A percentile compares a stretch with the other conserved stretches of the same genome.
These are phyloP conservation scores for Myotis findleyi DNA, from an alignment of 2,797 vertebrate species.

Conservation along the genomic window DNA sequence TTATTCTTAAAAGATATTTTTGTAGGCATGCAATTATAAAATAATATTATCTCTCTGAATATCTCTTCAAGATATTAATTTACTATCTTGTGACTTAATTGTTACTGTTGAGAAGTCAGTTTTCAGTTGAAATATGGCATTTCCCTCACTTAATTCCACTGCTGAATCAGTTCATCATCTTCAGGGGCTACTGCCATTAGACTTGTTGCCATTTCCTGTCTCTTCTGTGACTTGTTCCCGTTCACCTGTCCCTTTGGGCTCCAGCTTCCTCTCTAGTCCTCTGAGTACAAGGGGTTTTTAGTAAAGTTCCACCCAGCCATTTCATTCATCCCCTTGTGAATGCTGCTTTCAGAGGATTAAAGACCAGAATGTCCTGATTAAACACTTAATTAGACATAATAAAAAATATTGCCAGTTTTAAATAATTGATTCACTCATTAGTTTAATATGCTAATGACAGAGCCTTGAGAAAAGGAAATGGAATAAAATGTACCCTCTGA, in stretches of 20 bases:
- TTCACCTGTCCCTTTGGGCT: slow-evolving; percentile 18
- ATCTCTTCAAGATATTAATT: background rate
- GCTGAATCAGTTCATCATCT: background rate
- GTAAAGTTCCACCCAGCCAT: slow-evolving; percentile 76
- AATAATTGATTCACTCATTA: slow-evolving; percentile 85
- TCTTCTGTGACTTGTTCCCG: slow-evolving; percentile 59
- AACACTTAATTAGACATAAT: slow-evolving; percentile 84
- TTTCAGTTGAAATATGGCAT: background rate
- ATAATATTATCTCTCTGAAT: background rate
- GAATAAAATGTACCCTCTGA: slow-evolving; percentile 83
- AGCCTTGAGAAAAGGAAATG: slow-evolving; percentile 83
- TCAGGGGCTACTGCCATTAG: background rate
- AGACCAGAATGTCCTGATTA: slow-evolving; percentile 82
- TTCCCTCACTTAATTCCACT: background rate
- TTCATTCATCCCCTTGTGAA: slow-evolving; percentile 79
- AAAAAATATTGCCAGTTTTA: slow-evolving; percentile 84
- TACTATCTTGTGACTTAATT: background rate
- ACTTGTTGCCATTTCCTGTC: background rate
- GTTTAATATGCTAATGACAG: slow-evolving; percentile 84
- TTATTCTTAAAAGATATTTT: background rate
- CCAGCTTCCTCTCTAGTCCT: background rate
- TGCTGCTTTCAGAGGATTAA: slow-evolving; percentile 80
- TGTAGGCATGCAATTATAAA: background rate
- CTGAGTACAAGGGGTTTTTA: background rate
- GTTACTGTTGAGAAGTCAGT: background rate